Evolutionary conservation across 2,113 vertebrate species (phyloP).

Genomic region (Turdus rufiventris): DNA sequence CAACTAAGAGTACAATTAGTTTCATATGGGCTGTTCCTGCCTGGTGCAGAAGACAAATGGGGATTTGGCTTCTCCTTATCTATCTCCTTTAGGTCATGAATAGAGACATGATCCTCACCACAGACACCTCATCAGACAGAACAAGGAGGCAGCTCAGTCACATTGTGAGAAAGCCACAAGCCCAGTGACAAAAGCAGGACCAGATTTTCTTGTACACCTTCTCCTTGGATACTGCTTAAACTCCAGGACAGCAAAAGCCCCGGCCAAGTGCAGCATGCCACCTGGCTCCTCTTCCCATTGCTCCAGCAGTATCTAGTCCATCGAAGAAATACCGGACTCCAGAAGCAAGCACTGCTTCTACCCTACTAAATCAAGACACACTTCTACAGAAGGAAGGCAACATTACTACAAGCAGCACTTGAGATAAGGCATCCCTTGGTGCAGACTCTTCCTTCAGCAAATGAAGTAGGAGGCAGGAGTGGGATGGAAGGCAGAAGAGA

Average conservation of each 20-base stretch:
- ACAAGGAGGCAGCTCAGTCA: not conserved
- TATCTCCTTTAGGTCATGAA: not conserved
- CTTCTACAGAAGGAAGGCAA: not conserved
- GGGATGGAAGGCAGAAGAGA: not conserved
- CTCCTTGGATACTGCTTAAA: not conserved
- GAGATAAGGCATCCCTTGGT: accelerated
- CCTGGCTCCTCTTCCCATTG: not conserved
- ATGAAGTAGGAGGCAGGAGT: not conserved
- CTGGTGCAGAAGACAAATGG: not conserved
- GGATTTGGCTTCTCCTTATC: not conserved
- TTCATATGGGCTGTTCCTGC: not conserved
- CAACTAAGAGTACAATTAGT: not conserved
- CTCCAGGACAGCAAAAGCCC: not conserved
- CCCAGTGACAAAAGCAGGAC: not conserved
- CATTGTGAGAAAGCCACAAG: not conserved
- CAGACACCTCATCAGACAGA: not conserved
- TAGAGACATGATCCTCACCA: not conserved
- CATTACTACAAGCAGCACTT: not conserved
- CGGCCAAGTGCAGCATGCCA: not conserved
- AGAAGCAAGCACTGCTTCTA: not conserved
- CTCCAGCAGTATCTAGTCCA: not conserved
- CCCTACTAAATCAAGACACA: not conserved
- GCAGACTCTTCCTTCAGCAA: not conserved
- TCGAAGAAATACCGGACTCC: not conserved
- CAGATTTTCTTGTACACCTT: not conserved